Conservation (phyloP, 2,888 invertebrate genomes). For the Taphrorychus bicolor region DNA sequence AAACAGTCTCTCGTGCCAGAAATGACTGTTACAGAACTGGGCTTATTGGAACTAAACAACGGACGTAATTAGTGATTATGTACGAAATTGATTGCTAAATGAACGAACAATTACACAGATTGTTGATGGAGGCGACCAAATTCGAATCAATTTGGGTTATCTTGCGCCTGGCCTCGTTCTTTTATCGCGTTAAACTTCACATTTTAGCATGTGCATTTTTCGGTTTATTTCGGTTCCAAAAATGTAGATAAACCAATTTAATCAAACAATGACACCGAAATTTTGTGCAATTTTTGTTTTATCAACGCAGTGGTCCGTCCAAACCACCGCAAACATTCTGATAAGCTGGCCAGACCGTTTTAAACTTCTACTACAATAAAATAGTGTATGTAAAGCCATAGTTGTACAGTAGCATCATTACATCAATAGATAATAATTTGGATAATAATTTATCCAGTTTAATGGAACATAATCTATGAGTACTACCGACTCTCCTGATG, state of each 20-base stretch:
- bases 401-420: no score
- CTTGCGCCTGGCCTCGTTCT: slow-evolving; percentile 9
- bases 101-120: slow-evolving; percentile 25
- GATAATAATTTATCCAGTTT: no score
- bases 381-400: no score
- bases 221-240: slow-evolving; percentile 3
- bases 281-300: neutral
- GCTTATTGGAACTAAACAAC: neutral
- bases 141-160: slow-evolving; percentile 23
- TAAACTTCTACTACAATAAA: no score
- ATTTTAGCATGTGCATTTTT: slow-evolving; percentile 28
- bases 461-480: no score
- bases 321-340: no score
- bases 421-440: no score
- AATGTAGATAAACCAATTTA: neutral
- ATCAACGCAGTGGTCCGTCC: no score
- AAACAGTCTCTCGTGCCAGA: neutral
- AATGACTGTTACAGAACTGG: neutral
- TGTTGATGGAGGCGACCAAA: slow-evolving; percentile 16
- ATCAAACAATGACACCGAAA: neutral
- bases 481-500: no score
- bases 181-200: slow-evolving; percentile 1
- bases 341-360: no score
- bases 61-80: neutral
- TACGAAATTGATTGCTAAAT: slow-evolving; percentile 2